Base-by-base conservation (phyloP, 1,140 invertebrate species). In the Drosophila kohkoa region DNA sequence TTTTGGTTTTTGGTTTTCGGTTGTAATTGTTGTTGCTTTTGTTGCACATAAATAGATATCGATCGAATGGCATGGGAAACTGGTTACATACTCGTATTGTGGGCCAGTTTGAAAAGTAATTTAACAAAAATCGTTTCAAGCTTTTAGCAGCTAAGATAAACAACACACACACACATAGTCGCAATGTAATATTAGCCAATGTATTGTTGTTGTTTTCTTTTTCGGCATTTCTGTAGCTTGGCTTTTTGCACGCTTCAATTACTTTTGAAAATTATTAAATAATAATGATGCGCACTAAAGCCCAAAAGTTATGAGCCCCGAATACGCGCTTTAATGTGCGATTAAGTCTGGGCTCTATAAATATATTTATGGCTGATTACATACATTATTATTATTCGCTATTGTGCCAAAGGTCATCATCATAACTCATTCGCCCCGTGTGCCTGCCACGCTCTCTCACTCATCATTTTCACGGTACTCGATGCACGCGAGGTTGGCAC, bases 231-330 rank as follows among this genome's bases (percentile, higher is more conserved):
- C 77, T 67, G 83, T 58, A 59, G 60, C 51, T 58, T 25, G 20
- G 52, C 71, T 83, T 81, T 76, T 64, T 85, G 77, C 77, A 88
- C 81, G 85, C 85, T 89, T 89, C 85, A 81, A 81, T 89, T 85
- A 89, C 67, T 66, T 74, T 65, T 63, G 38, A 70, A 81, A 89
- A 69, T 75, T 75, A 75, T 75, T 66, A 73, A 86, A 78, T 75
- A 85, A 77, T 77, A 81, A 85, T 59, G 46, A 75, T 69, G 66
- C 59, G 54, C 54, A 60, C 57, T 52, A 67, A 67, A 67, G 28
- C 10, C 10, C 46, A 48, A 43, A 74, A 88, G 49, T 65, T 74
- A 74, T 72, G 62, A 58, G 54, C 46, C 46, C 63, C 48, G 13
- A 81, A 79, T 51, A 67, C 57, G 46, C 62, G 35, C 64, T 81